These are phyloP conservation scores for Linyphia triangularis DNA, from an alignment of 2,888 invertebrate genomes.

Conservation along the genomic window DNA sequence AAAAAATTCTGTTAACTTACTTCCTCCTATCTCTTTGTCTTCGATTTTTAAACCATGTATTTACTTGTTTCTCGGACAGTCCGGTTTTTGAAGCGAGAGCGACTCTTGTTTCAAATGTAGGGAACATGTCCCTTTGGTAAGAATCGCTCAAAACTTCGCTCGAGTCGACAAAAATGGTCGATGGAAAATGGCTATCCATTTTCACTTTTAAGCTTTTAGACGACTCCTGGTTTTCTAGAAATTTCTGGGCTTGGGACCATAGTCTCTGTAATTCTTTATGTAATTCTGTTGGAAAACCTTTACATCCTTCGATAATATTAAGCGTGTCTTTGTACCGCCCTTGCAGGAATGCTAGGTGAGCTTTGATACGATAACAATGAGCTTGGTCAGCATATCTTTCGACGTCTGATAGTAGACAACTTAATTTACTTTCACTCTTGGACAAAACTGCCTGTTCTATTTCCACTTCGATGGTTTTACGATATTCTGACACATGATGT, in stretches of 20 bases:
- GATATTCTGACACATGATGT: not conserved
- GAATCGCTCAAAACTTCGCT: not conserved
- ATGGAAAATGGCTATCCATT: not conserved
- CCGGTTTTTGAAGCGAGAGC: not conserved
- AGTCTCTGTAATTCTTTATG: not conserved
- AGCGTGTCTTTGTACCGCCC: not conserved
- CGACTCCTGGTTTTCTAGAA: rapidly evolving
- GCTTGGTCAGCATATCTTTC: not conserved
- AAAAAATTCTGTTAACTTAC: slow-evolving; percentile 12
- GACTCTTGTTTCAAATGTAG: not conserved
- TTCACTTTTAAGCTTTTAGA: not conserved
- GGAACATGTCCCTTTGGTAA: not conserved
- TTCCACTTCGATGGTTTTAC: not conserved
- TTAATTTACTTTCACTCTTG: not conserved
- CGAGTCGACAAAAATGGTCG: not conserved
- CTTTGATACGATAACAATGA: not conserved
- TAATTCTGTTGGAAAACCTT: not conserved
- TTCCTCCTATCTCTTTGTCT: slow-evolving; percentile 18
- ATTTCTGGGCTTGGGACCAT: not conserved
- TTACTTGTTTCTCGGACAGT: not conserved
- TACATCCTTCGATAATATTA: not conserved
- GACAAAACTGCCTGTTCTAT: not conserved
- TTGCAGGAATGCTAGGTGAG: not conserved
- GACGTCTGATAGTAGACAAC: no score
- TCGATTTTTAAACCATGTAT: slow-evolving; percentile 58